Evolutionary conservation across 2,888 invertebrate species (phyloP).

Genomic region (Cryptocheilus praepositus): DNA sequence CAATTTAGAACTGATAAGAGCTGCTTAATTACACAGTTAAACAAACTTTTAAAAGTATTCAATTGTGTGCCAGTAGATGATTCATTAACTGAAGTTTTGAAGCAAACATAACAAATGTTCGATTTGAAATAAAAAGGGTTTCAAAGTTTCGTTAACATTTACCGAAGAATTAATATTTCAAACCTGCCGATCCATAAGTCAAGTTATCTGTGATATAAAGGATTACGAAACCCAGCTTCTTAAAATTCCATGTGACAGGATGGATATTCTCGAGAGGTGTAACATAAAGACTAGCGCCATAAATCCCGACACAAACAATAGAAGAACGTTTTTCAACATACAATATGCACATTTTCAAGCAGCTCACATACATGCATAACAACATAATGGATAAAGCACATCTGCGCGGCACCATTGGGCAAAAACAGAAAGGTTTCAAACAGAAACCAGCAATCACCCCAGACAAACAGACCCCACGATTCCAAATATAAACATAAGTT

Average conservation of each 20-base stretch:
- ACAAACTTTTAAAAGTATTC: background rate
- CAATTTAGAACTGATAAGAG: background rate
- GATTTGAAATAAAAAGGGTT: background rate
- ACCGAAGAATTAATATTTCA: background rate
- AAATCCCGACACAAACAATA: too few species aligned
- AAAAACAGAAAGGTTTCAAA: too few species aligned
- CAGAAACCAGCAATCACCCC: background rate
- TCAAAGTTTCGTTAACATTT: background rate
- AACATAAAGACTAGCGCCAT: too few species aligned
- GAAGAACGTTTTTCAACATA: too few species aligned
- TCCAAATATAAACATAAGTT: background rate
- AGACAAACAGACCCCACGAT: background rate
- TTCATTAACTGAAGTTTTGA: background rate
- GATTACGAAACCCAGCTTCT: too few species aligned
- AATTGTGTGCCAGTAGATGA: background rate
- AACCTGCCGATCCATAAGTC: background rate
- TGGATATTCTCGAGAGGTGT: too few species aligned
- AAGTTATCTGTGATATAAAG: too few species aligned
- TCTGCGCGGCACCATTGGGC: too few species aligned
- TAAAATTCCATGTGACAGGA: too few species aligned
- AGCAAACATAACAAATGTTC: background rate
- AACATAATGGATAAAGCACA: too few species aligned
- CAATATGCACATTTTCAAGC: too few species aligned
- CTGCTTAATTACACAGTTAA: background rate
- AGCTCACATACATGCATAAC: background rate